These are phyloP conservation scores for Crossaster papposus DNA, from an alignment of 53 echinoderm and acorn worm species.

Conservation along the genomic window DNA sequence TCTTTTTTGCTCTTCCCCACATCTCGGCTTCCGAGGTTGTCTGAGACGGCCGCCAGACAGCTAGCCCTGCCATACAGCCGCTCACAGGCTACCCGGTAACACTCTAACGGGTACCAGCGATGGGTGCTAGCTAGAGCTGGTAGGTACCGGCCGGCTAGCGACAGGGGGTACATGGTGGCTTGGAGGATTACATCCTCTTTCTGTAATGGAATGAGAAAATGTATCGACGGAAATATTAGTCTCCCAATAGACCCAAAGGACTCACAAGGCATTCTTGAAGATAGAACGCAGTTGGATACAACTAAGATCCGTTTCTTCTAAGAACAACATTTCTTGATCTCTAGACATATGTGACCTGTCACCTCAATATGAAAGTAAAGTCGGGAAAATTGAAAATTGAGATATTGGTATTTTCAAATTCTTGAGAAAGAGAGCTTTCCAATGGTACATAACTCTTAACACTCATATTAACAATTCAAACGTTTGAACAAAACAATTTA, in stretches of 20 bases:
- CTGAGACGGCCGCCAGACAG: slow-evolving; percentile 62
- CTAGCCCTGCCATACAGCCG: slow-evolving; percentile 78
- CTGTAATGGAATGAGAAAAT: slow-evolving; percentile 16
- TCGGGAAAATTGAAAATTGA: too few relatives aligned
- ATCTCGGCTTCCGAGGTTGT: slow-evolving; percentile 67
- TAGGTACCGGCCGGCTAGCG: slow-evolving; percentile 83
- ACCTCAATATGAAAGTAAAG: too few relatives aligned
- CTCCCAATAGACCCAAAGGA: background rate
- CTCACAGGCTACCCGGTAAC: slow-evolving; percentile 88
- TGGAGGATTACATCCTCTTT: slow-evolving; percentile 70
- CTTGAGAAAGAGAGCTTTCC: too few relatives aligned
- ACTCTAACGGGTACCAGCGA: slow-evolving; percentile 88
- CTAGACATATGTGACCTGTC: too few relatives aligned
- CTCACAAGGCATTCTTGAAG: too few relatives aligned
- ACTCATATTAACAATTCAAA: too few relatives aligned
- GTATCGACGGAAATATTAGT: background rate
- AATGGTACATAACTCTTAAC: too few relatives aligned
- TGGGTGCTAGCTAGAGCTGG: slow-evolving; percentile 71
- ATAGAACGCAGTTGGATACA: too few relatives aligned
- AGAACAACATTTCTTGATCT: too few relatives aligned
- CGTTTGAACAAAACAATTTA: too few relatives aligned
- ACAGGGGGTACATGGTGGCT: slow-evolving; percentile 83
- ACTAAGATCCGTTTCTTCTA: too few relatives aligned
- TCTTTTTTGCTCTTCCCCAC: slow-evolving; percentile 45
- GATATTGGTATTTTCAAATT: too few relatives aligned